phyloP scores from a whole-genome alignment of 2,797 vertebrate species.

The Morelia viridis region DNA sequence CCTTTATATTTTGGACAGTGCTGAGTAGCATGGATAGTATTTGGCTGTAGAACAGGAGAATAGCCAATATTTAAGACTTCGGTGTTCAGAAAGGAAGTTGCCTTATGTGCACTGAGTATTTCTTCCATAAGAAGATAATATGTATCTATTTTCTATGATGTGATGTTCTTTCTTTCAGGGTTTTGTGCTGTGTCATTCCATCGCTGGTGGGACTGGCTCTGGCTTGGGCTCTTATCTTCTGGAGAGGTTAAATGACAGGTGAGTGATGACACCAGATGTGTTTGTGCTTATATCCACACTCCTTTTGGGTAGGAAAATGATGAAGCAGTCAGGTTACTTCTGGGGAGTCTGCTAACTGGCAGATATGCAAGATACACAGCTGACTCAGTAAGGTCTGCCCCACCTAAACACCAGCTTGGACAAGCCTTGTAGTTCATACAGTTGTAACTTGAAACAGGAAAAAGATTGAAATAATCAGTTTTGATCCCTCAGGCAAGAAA shows the following conservation, averaged over 20 bases:
- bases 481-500: background rate
- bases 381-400: conserved; percentile 55
- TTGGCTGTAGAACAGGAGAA: background rate
- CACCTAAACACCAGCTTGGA: conserved; percentile 55
- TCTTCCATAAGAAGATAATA: background rate
- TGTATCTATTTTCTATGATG: background rate
- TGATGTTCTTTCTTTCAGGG: conserved; percentile 74
- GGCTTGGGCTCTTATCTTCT: conserved; percentile 93
- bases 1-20: background rate
- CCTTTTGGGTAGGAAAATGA: background rate
- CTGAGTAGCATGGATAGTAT: background rate
- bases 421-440: background rate
- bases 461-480: background rate
- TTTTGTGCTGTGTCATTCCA: conserved; percentile 96
- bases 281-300: background rate
- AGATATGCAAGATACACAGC: conserved; percentile 11
- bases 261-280: conserved; percentile 6
- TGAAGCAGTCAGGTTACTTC: background rate
- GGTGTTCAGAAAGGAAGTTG: background rate
- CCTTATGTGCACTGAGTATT: background rate
- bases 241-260: conserved; percentile 97
- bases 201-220: conserved; percentile 92
- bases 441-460: background rate
- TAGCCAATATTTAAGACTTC: background rate
- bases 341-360: conserved; percentile 13